Evolutionary conservation across 2,113 vertebrate genomes (phyloP), one percentile per base, ranked within the genome.

Genomic region (Ramphastos sulfuratus): DNA sequence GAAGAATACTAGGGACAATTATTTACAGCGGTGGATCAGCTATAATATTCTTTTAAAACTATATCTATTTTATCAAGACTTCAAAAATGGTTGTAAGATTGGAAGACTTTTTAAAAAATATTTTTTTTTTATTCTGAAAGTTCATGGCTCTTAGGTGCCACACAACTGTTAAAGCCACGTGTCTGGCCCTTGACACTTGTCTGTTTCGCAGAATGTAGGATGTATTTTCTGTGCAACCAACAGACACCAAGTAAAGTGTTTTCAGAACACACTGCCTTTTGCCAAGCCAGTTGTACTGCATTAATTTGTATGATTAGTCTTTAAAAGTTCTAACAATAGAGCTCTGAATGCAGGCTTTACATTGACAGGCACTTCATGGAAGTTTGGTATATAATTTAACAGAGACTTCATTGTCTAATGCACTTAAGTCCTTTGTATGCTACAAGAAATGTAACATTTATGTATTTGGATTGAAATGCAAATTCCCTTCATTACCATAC

Each of bases 221-320:
- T 6, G 2, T 28, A 39, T 52, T 84, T 64, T 10, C 27, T 37
- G 33, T 31, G 8, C 21, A 88, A 59, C 6, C 4, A 73, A 12
- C 5, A 70, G 44, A 39, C 0, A 0, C 1, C 23, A 42, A 58
- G 1, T 56, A 33, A 58, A 71, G 5, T 19, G 11, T 14, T 76
- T 54, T 23, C 44, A 73, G 31, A 4, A 80, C 46, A 54, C 21
- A 48, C 10, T 63, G 59, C 2, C 0, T 0, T 77, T 70, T 76
- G 7, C 39, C 65, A 58, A 76, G 11, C 16, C 33, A 31, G 8
- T 58, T 61, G 9, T 18, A 56, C n/a, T 76, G 2, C 18, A 55
- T 69, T 82, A 73, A 37, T 9, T 56, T 66, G 7, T 23, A 13
- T 55, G 15, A 70, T 55, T 73, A 80, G 18, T 6, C 7, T 50